Percentiles rank a stretch among this genome's conserved stretches.
Conservation (phyloP, 1,140 invertebrate genomes). For the Atopsyche davidsoni region DNA sequence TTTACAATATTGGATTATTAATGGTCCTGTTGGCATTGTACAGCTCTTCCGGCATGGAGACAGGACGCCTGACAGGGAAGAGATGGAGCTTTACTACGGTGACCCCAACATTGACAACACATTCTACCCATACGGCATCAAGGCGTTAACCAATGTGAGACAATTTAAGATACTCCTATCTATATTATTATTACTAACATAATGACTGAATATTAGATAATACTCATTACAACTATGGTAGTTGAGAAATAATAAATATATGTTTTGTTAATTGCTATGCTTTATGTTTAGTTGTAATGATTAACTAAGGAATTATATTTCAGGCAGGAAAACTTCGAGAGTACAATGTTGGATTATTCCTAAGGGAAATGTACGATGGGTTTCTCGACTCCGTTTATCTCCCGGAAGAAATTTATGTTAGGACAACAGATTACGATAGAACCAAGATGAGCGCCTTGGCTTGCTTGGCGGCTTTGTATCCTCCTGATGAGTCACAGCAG, state of each 20-base stretch:
- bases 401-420: constrained; percentile 45
- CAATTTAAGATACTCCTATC: no score
- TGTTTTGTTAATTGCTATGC: no score
- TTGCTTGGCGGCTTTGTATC: constrained; percentile 51
- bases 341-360: constrained; percentile 39
- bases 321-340: constrained; percentile 46
- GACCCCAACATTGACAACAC: constrained; percentile 53
- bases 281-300: neutral
- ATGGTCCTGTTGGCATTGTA: constrained; percentile 17
- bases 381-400: constrained; percentile 41
- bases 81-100: constrained; percentile 53
- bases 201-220: no score
- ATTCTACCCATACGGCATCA: constrained; percentile 62
- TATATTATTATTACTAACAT: no score
- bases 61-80: constrained; percentile 59
- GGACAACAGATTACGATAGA: constrained; percentile 51
- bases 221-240: no score
- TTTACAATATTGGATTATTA: constrained; percentile 4
- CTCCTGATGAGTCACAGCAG: constrained; percentile 40
- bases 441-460: constrained; percentile 55
- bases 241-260: no score
- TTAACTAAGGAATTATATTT: constrained; percentile 4
- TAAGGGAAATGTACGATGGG: constrained; percentile 39
- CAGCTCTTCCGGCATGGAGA: constrained; percentile 74
- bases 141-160: constrained; percentile 70